phyloP scores from a whole-genome alignment of 1,140 invertebrate genomes.

The Theocolax elegans region DNA sequence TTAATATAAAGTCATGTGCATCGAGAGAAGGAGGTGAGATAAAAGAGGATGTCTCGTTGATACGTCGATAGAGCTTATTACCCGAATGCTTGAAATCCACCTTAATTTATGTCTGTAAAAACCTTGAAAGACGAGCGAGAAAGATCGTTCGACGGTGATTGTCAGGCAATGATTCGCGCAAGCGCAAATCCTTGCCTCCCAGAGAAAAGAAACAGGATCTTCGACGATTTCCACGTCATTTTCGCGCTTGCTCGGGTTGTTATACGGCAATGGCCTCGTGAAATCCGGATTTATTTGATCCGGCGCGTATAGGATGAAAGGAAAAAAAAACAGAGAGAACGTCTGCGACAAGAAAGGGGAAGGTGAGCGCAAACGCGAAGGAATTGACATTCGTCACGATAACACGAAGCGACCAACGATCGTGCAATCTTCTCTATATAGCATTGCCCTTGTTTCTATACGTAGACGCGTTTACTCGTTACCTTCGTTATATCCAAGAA shows the following conservation, averaged over 20 bases:
- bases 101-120: too few relatives aligned
- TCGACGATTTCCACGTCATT: conserved; percentile 23
- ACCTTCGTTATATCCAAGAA: too few relatives aligned
- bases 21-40: too few relatives aligned
- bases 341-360: background rate
- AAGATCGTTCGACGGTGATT: background rate
- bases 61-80: too few relatives aligned
- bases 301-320: background rate
- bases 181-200: background rate
- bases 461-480: too few relatives aligned
- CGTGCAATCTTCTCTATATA: too few relatives aligned
- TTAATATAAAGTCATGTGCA: too few relatives aligned
- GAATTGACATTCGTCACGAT: conserved; percentile 20
- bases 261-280: conserved; percentile 31
- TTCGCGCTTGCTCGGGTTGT: conserved; percentile 15
- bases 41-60: too few relatives aligned
- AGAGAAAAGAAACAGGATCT: background rate
- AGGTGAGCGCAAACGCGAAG: background rate
- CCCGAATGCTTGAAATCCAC: too few relatives aligned
- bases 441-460: too few relatives aligned
- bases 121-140: too few relatives aligned
- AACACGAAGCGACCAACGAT: too few relatives aligned
- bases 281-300: conserved; percentile 38
- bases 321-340: conserved; percentile 4
- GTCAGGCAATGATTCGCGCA: background rate